Percentiles rank a stretch among this genome's conserved stretches.
Evolutionary conservation across 2,888 invertebrate species (phyloP).

Genomic region (Panopea generosa): DNA sequence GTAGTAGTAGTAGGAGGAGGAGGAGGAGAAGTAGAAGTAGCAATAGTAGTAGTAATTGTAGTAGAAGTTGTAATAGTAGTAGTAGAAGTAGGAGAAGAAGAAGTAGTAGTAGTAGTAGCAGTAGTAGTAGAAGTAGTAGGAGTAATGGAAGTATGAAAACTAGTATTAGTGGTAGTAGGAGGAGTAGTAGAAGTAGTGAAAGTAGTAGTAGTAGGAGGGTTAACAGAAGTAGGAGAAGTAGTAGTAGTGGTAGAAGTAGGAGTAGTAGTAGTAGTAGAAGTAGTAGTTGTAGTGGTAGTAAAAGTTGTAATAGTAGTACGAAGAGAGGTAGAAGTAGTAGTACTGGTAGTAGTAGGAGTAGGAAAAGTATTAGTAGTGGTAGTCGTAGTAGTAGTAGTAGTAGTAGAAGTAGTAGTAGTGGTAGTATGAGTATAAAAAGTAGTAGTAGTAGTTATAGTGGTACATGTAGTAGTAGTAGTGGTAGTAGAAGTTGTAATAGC

Average conservation of each 20-base stretch:
- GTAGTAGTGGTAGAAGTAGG: slow-evolving; percentile 8
- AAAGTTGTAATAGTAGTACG: slow-evolving; percentile 21
- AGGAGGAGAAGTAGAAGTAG: slow-evolving; percentile 19
- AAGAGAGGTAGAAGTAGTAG: slow-evolving; percentile 18
- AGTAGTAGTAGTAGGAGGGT: too few species aligned
- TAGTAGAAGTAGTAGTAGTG: slow-evolving; percentile 27
- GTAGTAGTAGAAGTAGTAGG: slow-evolving; percentile 13
- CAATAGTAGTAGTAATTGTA: slow-evolving; percentile 4
- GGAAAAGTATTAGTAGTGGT: slow-evolving; percentile 16
- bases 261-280: slow-evolving; percentile 29
- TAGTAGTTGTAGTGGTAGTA: slow-evolving; percentile 13
- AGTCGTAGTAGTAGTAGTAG: slow-evolving; percentile 13
- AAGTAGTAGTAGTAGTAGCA: slow-evolving; percentile 4
- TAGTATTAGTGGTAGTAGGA: too few species aligned
- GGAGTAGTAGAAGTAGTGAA: too few species aligned
- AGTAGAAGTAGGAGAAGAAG: background rate
- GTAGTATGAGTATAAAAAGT: slow-evolving; percentile 2
- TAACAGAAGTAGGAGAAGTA: slow-evolving; percentile 5
- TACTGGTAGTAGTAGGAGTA: slow-evolving; percentile 25
- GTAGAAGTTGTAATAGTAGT: background rate
- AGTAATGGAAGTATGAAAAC: slow-evolving; percentile 14
- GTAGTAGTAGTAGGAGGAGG: slow-evolving; percentile 25
- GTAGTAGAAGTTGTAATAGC: slow-evolving; percentile 25
- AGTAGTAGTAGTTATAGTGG: slow-evolving; percentile 25
- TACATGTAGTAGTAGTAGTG: slow-evolving; percentile 19